Conservation (phyloP, 2,113 vertebrate genomes). For the Pomatorhinus ruficollis region DNA sequence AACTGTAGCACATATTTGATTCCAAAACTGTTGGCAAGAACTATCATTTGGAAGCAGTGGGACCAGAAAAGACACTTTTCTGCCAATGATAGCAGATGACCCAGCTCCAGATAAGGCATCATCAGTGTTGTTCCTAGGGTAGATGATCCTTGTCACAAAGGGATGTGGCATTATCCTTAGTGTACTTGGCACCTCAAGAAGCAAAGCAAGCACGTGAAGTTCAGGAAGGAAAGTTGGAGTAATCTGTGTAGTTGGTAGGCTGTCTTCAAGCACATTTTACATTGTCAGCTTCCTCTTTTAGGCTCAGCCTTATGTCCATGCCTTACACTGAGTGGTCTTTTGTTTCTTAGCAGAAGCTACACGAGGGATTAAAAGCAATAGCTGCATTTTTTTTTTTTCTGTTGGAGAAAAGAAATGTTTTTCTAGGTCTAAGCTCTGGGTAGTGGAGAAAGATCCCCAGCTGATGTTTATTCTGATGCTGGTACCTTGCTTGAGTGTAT, state of each 20-base stretch:
- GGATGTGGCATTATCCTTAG: background rate
- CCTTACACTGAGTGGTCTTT: background rate
- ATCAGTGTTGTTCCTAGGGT: background rate
- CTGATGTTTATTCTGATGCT: background rate
- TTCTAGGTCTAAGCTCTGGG: background rate
- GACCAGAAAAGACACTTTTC: background rate
- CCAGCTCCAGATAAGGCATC: background rate
- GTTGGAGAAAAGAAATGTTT: background rate
- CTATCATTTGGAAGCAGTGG: background rate
- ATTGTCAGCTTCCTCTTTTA: background rate
- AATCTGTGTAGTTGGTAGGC: background rate
- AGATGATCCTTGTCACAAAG: background rate
- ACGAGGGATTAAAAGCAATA: background rate
- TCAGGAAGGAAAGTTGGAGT: background rate
- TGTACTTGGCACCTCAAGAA: background rate
- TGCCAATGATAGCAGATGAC: background rate
- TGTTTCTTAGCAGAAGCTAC: background rate
- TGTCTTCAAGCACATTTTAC: background rate
- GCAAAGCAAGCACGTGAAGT: fast-evolving
- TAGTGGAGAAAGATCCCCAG: background rate
- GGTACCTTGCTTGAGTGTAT: background rate
- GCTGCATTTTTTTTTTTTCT: background rate
- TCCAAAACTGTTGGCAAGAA: background rate
- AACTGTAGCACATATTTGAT: background rate
- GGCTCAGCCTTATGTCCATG: background rate